Evolutionary conservation across 2,797 vertebrate species (phyloP).

Genomic region (Dallia pectoralis): DNA sequence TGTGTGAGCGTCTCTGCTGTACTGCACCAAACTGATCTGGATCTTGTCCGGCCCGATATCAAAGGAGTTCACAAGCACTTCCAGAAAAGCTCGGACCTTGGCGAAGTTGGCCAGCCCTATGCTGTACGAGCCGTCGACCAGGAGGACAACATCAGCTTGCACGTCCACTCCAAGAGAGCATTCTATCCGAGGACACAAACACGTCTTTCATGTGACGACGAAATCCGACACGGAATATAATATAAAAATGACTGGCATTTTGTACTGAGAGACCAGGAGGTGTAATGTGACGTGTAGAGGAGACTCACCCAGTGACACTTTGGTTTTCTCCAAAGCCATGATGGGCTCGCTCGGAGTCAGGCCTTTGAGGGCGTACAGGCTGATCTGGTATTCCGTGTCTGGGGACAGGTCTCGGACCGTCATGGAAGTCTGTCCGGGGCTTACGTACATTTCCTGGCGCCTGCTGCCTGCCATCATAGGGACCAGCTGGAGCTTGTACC

Average conservation of each 20-base stretch:
- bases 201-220: not conserved
- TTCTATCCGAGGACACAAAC: constrained; percentile 68
- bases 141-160: constrained; percentile 93
- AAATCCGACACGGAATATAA: not conserved
- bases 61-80: constrained; percentile 93
- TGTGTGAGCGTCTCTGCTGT: constrained; percentile 92
- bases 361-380: constrained; percentile 84
- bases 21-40: constrained; percentile 97
- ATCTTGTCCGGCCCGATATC: constrained; percentile 89
- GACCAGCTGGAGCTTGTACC: constrained; percentile 86
- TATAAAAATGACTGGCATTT: not conserved
- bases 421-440: constrained; percentile 76
- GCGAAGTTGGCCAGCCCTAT: constrained; percentile 95
- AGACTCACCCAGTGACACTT: constrained; percentile 86
- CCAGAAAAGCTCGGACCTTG: constrained; percentile 94
- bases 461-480: constrained; percentile 83
- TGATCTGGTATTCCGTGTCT: constrained; percentile 89
- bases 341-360: constrained; percentile 84
- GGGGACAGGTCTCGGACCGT: constrained; percentile 85
- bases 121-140: constrained; percentile 99
- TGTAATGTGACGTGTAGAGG: not conserved
- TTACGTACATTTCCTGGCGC: constrained; percentile 83
- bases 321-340: constrained; percentile 84
- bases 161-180: constrained; percentile 93
- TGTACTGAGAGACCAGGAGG: too few species aligned